Percentiles rank a stretch among this genome's conserved stretches.
phyloP scores from a whole-genome alignment of 2,113 vertebrate species.

The Balaenoptera acutorostrata region DNA sequence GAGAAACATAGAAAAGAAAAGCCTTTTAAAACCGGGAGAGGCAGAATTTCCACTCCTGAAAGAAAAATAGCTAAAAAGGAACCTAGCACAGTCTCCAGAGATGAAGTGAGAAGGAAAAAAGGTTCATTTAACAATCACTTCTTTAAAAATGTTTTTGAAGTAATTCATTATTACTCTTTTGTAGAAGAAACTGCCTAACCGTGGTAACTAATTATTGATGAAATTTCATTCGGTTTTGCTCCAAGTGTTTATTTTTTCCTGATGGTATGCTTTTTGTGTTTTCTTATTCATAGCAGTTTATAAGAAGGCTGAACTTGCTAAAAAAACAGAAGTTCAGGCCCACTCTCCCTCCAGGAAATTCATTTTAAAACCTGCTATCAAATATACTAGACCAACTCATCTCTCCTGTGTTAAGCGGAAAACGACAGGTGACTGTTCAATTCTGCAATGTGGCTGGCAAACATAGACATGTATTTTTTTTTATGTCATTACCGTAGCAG shows the following conservation, averaged over 20 bases:
- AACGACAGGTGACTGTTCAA: conserved; percentile 95
- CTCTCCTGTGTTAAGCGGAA: conserved; percentile 97
- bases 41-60: conserved; percentile 95
- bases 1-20: conserved; percentile 94
- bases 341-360: conserved; percentile 96
- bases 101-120: conserved; percentile 99
- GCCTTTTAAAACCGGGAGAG: conserved; percentile 88
- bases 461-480: conserved; percentile 81
- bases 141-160: conserved; percentile 64
- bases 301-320: conserved; percentile 97
- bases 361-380: conserved; percentile 92
- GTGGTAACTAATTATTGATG: conserved; percentile 59
- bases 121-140: conserved; percentile 89
- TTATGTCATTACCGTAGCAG: conserved; percentile 82
- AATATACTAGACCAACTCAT: conserved; percentile 94
- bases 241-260: conserved; percentile 79
- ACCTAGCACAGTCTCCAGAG: conserved; percentile 91
- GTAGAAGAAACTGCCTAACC: conserved; percentile 48
- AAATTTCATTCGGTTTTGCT: conserved; percentile 63
- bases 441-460: conserved; percentile 90
- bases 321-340: conserved; percentile 95
- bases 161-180: conserved; percentile 63
- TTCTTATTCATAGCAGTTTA: conserved; percentile 91
- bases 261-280: conserved; percentile 86
- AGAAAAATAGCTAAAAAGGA: conserved; percentile 95